Base-by-base conservation (phyloP, 1,140 invertebrate genomes). In the Pentalonia nigronervosa region DNA sequence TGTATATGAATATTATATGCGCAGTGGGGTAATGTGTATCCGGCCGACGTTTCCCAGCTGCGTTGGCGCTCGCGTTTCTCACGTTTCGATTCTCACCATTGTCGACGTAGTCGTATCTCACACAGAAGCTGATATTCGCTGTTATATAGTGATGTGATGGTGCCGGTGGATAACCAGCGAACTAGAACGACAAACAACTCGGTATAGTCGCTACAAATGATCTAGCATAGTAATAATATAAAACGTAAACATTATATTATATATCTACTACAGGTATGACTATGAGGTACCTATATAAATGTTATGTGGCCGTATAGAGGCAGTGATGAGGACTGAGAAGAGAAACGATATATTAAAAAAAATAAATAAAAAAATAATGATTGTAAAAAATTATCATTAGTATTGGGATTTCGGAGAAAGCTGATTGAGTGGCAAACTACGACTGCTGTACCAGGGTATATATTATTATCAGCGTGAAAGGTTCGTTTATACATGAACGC, bases 81-180 rank as follows among this genome's bases (percentile, higher is more conserved):
- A 93, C 91, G 91, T 93, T 93, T 93, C 50, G 91, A 41, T 93
- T 93, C 91, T 93, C 91, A 93, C 91, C 90, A 91, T 91, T 91
- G 87, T 89, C 48, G 23, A 36, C 34, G 7, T 76, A 76, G 11
- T 53, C 50, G 50, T 89, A 53, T 89, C 87, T 89, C 48, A 50
- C 87, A 36, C n/a, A 34, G 48, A 56, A 56, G 48, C 47, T 53
- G 87, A 34, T 89, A 34, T 30, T n/a, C 45, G 84, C 41, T 47
- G 84, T 86, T 47, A 86, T 47, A 86, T 48, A 47, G 36, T 41
- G 30, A 48, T 36, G 7, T 14, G 30, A 23, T 48, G 47, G 25
- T 48, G 45, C 21, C 86, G 47, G n/a, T 34, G n/a, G 11, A 36
- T 91, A 34, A 83, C 67, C 91, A 48, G 47, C 91, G 47, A 41